Conservation (phyloP, 2,113 vertebrate species). For the Chascanopsetta lugubris region DNA sequence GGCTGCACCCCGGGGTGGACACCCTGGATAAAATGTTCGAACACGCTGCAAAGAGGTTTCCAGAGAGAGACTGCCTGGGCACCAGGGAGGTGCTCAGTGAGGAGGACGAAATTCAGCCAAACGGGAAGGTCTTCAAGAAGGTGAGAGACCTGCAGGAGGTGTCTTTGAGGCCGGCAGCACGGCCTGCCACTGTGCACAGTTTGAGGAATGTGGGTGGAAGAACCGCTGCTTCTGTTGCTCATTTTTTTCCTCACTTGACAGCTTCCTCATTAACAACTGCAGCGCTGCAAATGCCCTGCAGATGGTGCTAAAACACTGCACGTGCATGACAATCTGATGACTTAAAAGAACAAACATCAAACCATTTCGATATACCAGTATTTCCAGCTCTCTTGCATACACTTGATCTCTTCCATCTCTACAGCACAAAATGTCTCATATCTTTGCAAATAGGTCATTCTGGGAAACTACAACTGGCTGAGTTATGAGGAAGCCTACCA, state of each 20-base stretch:
- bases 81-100: slow-evolving; percentile 94
- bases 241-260: not conserved
- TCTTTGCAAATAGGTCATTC: slow-evolving; percentile 85
- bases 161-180: slow-evolving; percentile 4
- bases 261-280: slow-evolving; percentile 23
- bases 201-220: slow-evolving; percentile 36
- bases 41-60: slow-evolving; percentile 85
- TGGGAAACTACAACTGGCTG: slow-evolving; percentile 94
- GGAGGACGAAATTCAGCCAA: slow-evolving; percentile 96
- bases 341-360: slow-evolving; percentile 6
- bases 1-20: slow-evolving; percentile 87
- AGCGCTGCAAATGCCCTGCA: slow-evolving; percentile 36
- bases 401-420: no score
- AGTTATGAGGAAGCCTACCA: slow-evolving; percentile 89
- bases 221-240: slow-evolving; percentile 2
- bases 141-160: slow-evolving; percentile 71
- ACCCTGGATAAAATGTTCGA: slow-evolving; percentile 95
- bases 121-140: slow-evolving; percentile 98
- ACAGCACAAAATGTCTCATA: no score
- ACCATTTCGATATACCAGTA: no score
- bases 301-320: slow-evolving; percentile 47
- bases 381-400: no score
- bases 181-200: slow-evolving; percentile 25
- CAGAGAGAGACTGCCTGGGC: slow-evolving; percentile 89
- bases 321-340: not conserved